Base-by-base conservation (phyloP, 2,797 vertebrate species). In the Melanotaenia nigrans region DNA sequence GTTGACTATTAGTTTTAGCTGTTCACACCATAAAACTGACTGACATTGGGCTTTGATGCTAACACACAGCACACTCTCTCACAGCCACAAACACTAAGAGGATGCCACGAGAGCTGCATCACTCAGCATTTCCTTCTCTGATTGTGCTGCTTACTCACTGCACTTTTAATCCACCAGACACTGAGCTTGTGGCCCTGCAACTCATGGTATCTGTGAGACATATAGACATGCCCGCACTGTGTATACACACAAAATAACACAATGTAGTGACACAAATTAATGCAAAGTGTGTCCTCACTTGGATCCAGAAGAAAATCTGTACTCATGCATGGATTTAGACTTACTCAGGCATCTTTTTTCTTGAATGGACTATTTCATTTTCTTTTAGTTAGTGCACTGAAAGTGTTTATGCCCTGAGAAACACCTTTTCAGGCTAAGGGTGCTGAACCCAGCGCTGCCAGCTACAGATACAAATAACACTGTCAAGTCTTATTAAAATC, bases 141-240 rank as follows among this genome's bases (percentile, higher is more conserved):
- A 78, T 72, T 77, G 61, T 74, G 74, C 82, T 85, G 83, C 84
- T 83, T 85, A 82, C 77, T 87, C 77, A 70, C 72, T 60, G 69
- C 35, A 4, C 33, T 18, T 74, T 83, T 81, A 87, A 87, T 87
- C 85, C 84, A 75, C 65, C 82, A 79, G 76, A 74, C 84, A 81
- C 73, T 77, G 68, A 79, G 78, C 77, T 86, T 76, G 76, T 47
- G 45, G 68, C 78, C 62, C 61, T 70, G 65, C 82, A 77, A 75
- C 74, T 77, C 77, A 61, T 49, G 58, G 63, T 68, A 20, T 59
- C 3, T 5, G 25, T 61, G 45, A 40, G n/a, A 13, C 38, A 61
- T 59, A 45, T 25, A 54, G 42, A 61, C 49, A 22, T 45, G 49
- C 40, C 1, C 24, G 14, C 38, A 40, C 57, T 66, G 20, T 49